These are phyloP conservation scores for Samia ricini DNA, from an alignment of 1,140 invertebrate genomes.

Conservation along the genomic window DNA sequence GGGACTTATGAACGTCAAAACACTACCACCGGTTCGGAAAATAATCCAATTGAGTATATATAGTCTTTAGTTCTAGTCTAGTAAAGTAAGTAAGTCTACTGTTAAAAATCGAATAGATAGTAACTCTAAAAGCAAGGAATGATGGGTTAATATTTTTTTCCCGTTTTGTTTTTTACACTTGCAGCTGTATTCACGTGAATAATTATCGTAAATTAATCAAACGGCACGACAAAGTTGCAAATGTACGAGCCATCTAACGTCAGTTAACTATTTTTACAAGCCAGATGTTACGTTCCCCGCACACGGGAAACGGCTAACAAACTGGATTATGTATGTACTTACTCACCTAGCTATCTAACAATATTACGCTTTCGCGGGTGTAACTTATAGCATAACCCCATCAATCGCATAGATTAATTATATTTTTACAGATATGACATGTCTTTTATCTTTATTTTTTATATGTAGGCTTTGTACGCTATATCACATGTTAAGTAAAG, in stretches of 20 bases:
- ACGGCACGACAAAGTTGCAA: neutral
- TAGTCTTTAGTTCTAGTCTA: too few relatives aligned
- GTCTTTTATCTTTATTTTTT: neutral
- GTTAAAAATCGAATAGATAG: too few relatives aligned
- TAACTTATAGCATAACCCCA: neutral
- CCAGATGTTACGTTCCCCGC: neutral
- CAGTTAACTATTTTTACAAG: neutral
- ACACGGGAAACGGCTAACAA: neutral
- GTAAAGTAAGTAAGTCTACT: too few relatives aligned
- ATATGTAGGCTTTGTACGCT: too few relatives aligned
- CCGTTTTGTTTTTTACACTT: neutral
- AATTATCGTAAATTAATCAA: neutral
- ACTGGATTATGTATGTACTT: neutral
- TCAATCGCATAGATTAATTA: neutral
- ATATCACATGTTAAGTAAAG: too few relatives aligned
- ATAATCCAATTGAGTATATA: too few relatives aligned
- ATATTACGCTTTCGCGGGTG: neutral
- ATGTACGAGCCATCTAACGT: neutral
- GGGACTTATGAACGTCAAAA: too few relatives aligned
- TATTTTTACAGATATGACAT: neutral
- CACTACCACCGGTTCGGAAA: too few relatives aligned
- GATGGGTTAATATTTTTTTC: too few relatives aligned
- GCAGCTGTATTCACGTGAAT: neutral
- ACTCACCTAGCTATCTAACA: too few relatives aligned
- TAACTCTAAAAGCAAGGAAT: too few relatives aligned